Conservation (phyloP, 1,140 invertebrate genomes). For the Pseudomyrmex pallidus region DNA sequence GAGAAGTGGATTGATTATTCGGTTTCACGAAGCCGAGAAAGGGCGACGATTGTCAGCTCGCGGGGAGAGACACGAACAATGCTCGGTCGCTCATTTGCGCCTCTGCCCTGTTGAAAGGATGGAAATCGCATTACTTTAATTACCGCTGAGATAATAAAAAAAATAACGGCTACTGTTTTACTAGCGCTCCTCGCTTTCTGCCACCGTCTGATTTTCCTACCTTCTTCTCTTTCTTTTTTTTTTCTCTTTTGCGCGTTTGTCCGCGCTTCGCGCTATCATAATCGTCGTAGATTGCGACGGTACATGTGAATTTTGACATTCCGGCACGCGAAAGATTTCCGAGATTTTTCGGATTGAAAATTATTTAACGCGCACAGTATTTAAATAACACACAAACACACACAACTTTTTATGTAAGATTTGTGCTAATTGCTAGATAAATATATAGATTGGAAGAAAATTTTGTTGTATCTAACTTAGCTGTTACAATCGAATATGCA, state of each 20-base stretch:
- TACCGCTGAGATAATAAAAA: conserved; percentile 51
- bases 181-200: conserved; percentile 40
- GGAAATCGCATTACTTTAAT: conserved; percentile 61
- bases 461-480: not conserved
- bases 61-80: conserved; percentile 32
- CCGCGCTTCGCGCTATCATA: not conserved
- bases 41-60: conserved; percentile 48
- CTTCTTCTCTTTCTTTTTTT: not conserved
- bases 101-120: conserved; percentile 46
- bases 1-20: conserved; percentile 74
- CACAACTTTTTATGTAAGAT: too few relatives aligned
- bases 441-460: too few relatives aligned
- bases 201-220: not conserved
- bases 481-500: not conserved
- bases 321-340: not conserved
- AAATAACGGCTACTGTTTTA: conserved; percentile 55
- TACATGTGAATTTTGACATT: conserved; percentile 6
- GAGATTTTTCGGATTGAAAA: not conserved
- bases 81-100: conserved; percentile 53
- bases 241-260: not conserved
- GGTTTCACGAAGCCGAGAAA: conserved; percentile 60
- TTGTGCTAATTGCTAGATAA: too few relatives aligned
- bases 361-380: not conserved
- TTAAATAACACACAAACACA: not conserved
- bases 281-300: not conserved